phyloP scores from a whole-genome alignment of 2,888 invertebrate species.

The Heteropelma amictum region DNA sequence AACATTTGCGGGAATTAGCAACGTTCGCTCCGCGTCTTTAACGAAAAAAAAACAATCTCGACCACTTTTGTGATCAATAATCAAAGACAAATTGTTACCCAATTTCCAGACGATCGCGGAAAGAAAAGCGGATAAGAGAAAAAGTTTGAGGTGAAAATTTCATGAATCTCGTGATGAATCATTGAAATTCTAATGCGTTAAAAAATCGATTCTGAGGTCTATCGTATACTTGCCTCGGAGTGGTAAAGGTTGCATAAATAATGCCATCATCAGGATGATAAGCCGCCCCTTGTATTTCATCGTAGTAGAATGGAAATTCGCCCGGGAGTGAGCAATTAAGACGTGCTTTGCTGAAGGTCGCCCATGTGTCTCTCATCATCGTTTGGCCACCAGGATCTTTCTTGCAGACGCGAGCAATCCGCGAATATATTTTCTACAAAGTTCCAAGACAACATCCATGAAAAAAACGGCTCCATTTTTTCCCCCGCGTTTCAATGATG shows the following conservation, averaged over 20 bases:
- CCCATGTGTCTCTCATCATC: constrained; percentile 91
- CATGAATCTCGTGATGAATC: neutral
- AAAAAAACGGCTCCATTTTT: neutral
- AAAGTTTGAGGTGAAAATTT: neutral
- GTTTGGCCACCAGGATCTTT: constrained; percentile 90
- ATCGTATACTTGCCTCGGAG: constrained; percentile 82
- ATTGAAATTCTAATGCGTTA: neutral
- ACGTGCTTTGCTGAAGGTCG: constrained; percentile 93
- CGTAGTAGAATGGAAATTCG: constrained; percentile 92
- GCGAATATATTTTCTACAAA: constrained; percentile 90
- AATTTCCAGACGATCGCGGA: constrained; percentile 8
- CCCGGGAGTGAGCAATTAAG: constrained; percentile 91
- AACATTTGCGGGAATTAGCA: neutral
- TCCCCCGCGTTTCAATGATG: neutral
- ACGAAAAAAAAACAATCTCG: neutral
- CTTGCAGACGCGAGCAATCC: constrained; percentile 95
- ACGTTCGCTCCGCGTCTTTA: neutral
- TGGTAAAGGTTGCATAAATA: constrained; percentile 91
- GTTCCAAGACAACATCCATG: too few species aligned
- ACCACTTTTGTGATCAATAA: neutral
- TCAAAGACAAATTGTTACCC: constrained; percentile 32
- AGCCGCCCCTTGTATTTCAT: constrained; percentile 91
- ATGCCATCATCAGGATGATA: constrained; percentile 88
- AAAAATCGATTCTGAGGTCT: neutral
- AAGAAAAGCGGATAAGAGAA: constrained; percentile 5